These are phyloP conservation scores for Dendrocopos noguchii DNA, from an alignment of 2,113 vertebrate species.

Conservation along the genomic window DNA sequence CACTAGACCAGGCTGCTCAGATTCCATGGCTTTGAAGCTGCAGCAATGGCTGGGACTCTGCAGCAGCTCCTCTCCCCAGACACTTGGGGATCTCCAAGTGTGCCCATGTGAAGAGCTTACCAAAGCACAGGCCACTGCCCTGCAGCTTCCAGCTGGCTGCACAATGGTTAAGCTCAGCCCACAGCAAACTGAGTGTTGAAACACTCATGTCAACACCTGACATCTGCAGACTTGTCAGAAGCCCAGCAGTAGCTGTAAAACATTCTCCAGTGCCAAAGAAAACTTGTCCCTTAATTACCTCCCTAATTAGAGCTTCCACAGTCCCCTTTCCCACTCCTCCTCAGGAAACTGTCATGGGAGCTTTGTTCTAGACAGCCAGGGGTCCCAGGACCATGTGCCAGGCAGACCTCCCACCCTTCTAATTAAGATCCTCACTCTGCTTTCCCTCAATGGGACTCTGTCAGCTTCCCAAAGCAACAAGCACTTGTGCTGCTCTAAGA, in stretches of 20 bases:
- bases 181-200: not conserved
- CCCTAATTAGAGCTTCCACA: slow-evolving; percentile 37
- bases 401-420: not conserved
- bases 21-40: not conserved
- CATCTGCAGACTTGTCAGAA: not conserved
- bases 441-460: not conserved
- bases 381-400: slow-evolving; percentile 12
- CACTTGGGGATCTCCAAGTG: not conserved
- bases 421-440: slow-evolving; percentile 20
- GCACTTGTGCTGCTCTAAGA: not conserved
- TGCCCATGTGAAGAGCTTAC: not conserved
- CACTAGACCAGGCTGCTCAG: not conserved
- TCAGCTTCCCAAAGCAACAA: not conserved
- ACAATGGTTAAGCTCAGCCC: not conserved
- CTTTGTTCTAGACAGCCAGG: slow-evolving; percentile 6
- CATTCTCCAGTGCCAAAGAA: not conserved
- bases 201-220: not conserved
- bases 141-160: not conserved
- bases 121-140: not conserved
- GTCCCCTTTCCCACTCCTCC: not conserved
- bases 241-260: not conserved
- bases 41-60: not conserved
- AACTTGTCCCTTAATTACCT: slow-evolving; percentile 43
- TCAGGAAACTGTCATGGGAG: not conserved
- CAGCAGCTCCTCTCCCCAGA: not conserved